Evolutionary conservation across 2,888 invertebrate genomes (phyloP), one percentile per base, ranked within the genome.

Genomic region (Sacculina carcini): DNA sequence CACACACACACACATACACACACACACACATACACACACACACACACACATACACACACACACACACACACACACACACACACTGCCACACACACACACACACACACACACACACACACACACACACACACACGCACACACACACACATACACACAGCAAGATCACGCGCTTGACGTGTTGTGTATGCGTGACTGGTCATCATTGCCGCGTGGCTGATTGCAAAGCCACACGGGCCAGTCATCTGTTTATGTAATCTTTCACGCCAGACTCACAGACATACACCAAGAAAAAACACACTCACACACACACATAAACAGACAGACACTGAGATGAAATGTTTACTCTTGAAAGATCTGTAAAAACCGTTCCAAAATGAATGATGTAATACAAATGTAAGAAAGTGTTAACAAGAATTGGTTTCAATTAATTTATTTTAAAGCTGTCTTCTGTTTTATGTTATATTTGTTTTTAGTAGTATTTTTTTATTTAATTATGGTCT

Each of bases 281-380:
- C 19, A 21, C 50, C 21, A 26, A 40, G 28, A 26, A 29, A 16
- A 48, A 7, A 48, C 6, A 19, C 1, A 28, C n/a, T 31, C 7
- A 14, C 31, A 12, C 42, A 3, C 42, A 42, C 42, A 42, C 42
- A 42, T 12, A 14, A 16, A n/a, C 24, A 46, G 26, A 21, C 46
- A 46, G 14, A 21, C 3, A 2, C 21, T 2, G 2, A 2, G 16
- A 38, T 38, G 36, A 24, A 40, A n/a, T 16, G 12, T 10, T 14
- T 31, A 39, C 14, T 36, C 16, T 24, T 5, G 14, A 26, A 52
- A 52, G n/a, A 39, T 52, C 54, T 51, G 44, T 48, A 16, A 52
- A 51, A 5, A 44, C 32, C 10, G 54, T 49, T 5, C 48, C 51
- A 28, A 51, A 51, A n/a, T n/a, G n/a, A n/a, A n/a, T n/a, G n/a